Percentiles rank a stretch among this genome's conserved stretches.
These are phyloP conservation scores for Trachurus trachurus DNA, from an alignment of 2,797 vertebrate genomes.

Conservation along the genomic window DNA sequence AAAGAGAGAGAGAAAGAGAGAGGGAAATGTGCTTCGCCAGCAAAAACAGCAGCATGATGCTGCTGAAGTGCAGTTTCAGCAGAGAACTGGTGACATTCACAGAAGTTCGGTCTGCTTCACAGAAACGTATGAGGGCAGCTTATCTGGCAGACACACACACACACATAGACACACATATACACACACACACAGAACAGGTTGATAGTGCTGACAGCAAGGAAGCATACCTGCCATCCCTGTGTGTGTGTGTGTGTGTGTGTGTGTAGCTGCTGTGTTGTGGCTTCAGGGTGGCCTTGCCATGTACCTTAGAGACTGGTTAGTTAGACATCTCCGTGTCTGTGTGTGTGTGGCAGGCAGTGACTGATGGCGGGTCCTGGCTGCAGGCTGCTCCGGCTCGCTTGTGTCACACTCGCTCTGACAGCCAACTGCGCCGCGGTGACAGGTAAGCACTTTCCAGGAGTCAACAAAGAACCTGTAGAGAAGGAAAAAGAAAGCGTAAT, in stretches of 20 bases:
- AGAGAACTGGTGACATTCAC: slow-evolving; percentile 83
- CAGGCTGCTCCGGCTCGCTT: slow-evolving; percentile 73
- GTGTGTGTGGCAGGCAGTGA: slow-evolving; percentile 74
- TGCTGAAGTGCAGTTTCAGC: slow-evolving; percentile 86
- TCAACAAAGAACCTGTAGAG: slow-evolving; percentile 77
- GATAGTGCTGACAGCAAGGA: slow-evolving; percentile 83
- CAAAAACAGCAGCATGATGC: slow-evolving; percentile 70
- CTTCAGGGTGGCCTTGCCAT: slow-evolving; percentile 75
- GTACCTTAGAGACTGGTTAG: slow-evolving; percentile 84
- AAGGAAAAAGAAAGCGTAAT: slow-evolving; percentile 53
- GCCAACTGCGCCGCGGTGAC: slow-evolving; percentile 75
- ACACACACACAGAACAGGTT: slow-evolving; percentile 61
- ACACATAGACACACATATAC: slow-evolving; percentile 43
- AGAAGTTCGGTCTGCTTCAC: slow-evolving; percentile 78
- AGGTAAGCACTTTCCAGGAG: slow-evolving; percentile 83
- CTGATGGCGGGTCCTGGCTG: slow-evolving; percentile 80
- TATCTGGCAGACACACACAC: slow-evolving; percentile 65
- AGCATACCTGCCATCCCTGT: slow-evolving; percentile 64
- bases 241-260: slow-evolving; percentile 2
- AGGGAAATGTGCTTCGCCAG: slow-evolving; percentile 77
- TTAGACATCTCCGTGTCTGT: slow-evolving; percentile 72
- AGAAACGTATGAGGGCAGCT: slow-evolving; percentile 82
- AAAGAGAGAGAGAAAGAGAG: slow-evolving; percentile 53
- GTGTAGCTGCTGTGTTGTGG: slow-evolving; percentile 56
- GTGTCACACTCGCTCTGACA: slow-evolving; percentile 79